Evolutionary conservation across 2,797 vertebrate genomes (phyloP).

Genomic region (Lophotriccus pileatus): DNA sequence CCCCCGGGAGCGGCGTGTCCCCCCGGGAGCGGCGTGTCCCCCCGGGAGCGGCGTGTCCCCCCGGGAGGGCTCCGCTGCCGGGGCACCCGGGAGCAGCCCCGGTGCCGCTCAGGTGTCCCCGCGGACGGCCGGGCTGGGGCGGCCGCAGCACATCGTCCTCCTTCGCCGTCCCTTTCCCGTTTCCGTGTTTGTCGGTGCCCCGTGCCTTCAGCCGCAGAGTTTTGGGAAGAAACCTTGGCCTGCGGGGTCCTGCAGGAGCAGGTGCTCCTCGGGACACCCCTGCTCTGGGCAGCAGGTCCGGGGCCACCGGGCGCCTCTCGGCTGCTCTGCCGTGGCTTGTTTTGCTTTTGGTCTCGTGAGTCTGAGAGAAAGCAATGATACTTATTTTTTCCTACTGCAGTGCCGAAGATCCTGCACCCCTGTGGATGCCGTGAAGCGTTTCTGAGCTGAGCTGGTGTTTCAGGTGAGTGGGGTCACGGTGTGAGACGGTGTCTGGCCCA

Average conservation of each 20-base stretch:
- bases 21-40: no score
- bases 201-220: accelerated
- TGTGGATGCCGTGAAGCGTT: conserved; percentile 32
- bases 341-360: neutral
- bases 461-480: conserved; percentile 23
- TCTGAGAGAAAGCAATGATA: conserved; percentile 1
- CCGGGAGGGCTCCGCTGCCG: neutral
- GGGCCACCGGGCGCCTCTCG: accelerated
- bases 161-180: accelerated
- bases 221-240: neutral
- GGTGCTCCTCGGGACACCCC: neutral
- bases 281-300: neutral
- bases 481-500: neutral
- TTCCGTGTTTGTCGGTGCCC: neutral
- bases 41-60: neutral
- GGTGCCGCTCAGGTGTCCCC: neutral
- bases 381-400: conserved; percentile 52
- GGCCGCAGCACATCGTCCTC: accelerated
- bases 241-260: neutral
- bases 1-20: neutral
- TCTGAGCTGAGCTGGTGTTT: conserved; percentile 24
- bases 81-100: neutral
- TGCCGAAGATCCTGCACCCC: neutral
- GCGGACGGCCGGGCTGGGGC: neutral
- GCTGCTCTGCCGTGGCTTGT: neutral